These are phyloP conservation scores for Suncus etruscus DNA, from an alignment of 2,113 vertebrate genomes.

Conservation along the genomic window DNA sequence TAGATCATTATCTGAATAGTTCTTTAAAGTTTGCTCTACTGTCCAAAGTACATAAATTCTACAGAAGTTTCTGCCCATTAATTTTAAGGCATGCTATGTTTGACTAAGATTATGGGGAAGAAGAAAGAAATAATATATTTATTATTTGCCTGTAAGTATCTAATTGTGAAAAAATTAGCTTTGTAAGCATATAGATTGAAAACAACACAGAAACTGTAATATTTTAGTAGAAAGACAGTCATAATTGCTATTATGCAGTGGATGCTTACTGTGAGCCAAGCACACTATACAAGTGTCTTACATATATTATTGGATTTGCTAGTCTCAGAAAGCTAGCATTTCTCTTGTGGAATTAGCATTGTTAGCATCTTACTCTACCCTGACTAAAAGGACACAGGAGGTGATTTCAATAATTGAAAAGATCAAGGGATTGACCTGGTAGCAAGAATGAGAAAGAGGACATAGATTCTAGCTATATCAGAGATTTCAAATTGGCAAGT, in stretches of 20 bases:
- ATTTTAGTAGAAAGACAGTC: neutral
- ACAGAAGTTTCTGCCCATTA: accelerated
- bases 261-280: neutral
- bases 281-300: neutral
- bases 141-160: neutral
- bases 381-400: neutral
- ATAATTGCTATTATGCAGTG: neutral
- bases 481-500: too few species aligned
- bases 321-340: neutral
- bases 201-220: neutral
- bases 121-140: neutral
- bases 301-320: neutral
- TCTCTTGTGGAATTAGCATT: neutral
- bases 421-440: neutral
- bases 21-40: too few species aligned
- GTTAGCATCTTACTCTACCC: neutral
- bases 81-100: accelerated
- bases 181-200: neutral
- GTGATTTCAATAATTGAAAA: neutral
- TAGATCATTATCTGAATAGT: accelerated
- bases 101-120: neutral
- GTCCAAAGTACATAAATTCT: neutral
- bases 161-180: neutral
- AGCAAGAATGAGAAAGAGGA: neutral
- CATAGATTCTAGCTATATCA: neutral